Conservation (phyloP, 2,888 invertebrate species). For the Aplocera efformata region DNA sequence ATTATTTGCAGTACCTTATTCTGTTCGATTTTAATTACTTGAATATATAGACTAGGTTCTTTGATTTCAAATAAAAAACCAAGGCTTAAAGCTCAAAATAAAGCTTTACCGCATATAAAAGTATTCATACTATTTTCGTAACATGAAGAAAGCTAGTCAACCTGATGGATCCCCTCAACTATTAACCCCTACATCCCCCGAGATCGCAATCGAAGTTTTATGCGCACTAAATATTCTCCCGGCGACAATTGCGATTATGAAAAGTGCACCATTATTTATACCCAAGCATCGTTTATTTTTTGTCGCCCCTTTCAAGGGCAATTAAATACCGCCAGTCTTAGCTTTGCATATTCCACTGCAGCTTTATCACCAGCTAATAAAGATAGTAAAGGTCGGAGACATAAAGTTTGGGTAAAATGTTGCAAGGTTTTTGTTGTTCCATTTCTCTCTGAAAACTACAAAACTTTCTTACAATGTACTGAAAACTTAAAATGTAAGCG, state of each 20-base stretch:
- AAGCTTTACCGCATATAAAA: too few species aligned
- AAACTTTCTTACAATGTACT: too few species aligned
- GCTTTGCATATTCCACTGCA: conserved; percentile 70
- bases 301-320: conserved; percentile 80
- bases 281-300: conserved; percentile 71
- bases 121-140: too few species aligned
- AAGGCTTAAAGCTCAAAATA: too few species aligned
- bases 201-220: conserved; percentile 65
- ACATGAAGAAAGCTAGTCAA: conserved; percentile 28
- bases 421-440: conserved; percentile 12
- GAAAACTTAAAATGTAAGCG: too few species aligned
- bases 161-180: conserved; percentile 48
- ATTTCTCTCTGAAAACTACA: conserved; percentile 6
- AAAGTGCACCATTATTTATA: conserved; percentile 80
- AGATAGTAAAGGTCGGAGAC: conserved; percentile 65
- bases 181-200: conserved; percentile 48
- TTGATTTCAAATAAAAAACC: too few species aligned
- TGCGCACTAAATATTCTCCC: conserved; percentile 80
- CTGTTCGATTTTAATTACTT: too few species aligned
- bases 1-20: too few species aligned
- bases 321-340: conserved; percentile 79
- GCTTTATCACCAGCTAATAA: conserved; percentile 68
- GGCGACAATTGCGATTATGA: conserved; percentile 81
- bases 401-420: conserved; percentile 34
- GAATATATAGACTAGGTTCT: too few species aligned